A percentile compares a stretch with the other conserved stretches of the same genome.
phyloP scores from a whole-genome alignment of 2,888 invertebrate genomes.

The Pyrgus malvae region DNA sequence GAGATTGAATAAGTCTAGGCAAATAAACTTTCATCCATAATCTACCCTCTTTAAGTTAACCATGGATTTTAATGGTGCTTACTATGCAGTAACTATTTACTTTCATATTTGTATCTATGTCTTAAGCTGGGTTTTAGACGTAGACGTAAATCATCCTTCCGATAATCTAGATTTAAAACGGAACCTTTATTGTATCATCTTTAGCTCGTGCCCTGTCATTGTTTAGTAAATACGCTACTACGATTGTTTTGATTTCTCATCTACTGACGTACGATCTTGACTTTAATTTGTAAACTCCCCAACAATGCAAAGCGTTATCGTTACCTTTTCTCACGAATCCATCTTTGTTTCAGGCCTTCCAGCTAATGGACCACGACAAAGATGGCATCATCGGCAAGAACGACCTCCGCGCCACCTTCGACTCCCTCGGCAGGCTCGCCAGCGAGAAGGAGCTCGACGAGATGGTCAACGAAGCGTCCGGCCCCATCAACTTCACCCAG shows the following conservation, averaged over 20 bases:
- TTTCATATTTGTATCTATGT: too few species aligned
- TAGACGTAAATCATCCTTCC: too few species aligned
- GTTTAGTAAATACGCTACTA: conserved; percentile 54
- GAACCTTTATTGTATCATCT: background rate
- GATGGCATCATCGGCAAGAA: conserved; percentile 95
- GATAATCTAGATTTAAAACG: too few species aligned
- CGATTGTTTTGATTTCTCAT: conserved; percentile 10
- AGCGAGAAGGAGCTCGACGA: conserved; percentile 95
- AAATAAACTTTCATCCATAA: too few species aligned
- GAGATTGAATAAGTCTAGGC: too few species aligned
- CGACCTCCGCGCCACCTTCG: conserved; percentile 95
- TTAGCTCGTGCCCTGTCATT: conserved; percentile 49
- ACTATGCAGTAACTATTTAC: too few species aligned
- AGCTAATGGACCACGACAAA: conserved; percentile 97
- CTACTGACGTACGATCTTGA: conserved; percentile 1
- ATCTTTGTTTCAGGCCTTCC: conserved; percentile 90
- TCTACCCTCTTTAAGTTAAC: too few species aligned
- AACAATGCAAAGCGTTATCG: background rate
- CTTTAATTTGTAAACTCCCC: background rate
- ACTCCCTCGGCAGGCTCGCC: conserved; percentile 94
- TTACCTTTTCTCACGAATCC: too few species aligned
- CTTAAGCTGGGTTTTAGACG: too few species aligned
- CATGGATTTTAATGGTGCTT: too few species aligned
- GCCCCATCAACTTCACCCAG: conserved; percentile 97
- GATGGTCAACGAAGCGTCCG: conserved; percentile 93